Evolutionary conservation across 1,140 invertebrate species (phyloP).

Genomic region (Temnothorax nylanderi): DNA sequence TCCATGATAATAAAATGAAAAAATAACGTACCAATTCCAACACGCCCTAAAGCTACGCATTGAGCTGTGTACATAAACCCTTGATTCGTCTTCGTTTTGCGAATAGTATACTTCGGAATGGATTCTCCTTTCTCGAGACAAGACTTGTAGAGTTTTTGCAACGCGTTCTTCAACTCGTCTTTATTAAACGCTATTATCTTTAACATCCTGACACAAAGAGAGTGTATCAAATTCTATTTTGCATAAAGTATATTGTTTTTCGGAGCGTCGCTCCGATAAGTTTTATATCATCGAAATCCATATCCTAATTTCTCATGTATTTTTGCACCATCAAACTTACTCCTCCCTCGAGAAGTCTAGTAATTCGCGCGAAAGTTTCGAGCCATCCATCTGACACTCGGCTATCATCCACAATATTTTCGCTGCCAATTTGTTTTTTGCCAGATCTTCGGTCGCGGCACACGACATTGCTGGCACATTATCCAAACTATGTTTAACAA

Average conservation of each 20-base stretch:
- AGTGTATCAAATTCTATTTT: not conserved
- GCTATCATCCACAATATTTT: conserved; percentile 68
- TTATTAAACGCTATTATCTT: conserved; percentile 59
- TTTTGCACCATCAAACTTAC: conserved; percentile 58
- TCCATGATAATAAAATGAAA: not conserved
- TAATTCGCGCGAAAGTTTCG: conserved; percentile 32
- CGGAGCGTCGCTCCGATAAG: not conserved
- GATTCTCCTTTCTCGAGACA: conserved; percentile 62
- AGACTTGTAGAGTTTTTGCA: conserved; percentile 69
- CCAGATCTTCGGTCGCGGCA: conserved; percentile 25
- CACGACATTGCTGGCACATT: conserved; percentile 57
- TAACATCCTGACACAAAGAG: conserved; percentile 61
- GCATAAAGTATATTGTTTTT: not conserved
- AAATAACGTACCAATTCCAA: conserved; percentile 16
- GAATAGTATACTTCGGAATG: conserved; percentile 59
- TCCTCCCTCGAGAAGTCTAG: conserved; percentile 54
- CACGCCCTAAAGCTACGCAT: conserved; percentile 62
- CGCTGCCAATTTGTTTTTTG: conserved; percentile 64
- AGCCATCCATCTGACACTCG: conserved; percentile 64
- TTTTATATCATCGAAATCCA: not conserved
- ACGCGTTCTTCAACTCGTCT: conserved; percentile 46
- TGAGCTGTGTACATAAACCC: conserved; percentile 52
- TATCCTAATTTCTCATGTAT: not conserved
- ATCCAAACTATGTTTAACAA: conserved; percentile 53
- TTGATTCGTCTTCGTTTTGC: not conserved